Conservation (phyloP, 2,113 vertebrate species). For the Pseudorasbora parva region DNA sequence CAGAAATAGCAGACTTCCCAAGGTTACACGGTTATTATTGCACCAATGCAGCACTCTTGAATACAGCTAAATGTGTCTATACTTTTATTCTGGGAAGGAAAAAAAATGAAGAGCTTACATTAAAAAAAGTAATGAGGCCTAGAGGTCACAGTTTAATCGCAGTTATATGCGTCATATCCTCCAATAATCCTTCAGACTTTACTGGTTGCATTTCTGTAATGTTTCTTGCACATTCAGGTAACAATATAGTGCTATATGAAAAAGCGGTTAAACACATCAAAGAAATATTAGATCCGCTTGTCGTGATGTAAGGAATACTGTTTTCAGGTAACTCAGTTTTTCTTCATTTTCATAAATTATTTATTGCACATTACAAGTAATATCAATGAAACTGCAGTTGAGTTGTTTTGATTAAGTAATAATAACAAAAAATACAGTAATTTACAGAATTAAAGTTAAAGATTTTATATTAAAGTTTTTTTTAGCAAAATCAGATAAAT, state of each 20-base stretch:
- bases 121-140: conserved; percentile 17
- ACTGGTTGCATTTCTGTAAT: background rate
- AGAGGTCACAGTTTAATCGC: conserved; percentile 3
- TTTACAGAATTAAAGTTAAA: too few relatives aligned
- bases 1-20: background rate
- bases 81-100: background rate
- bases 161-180: background rate
- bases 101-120: background rate
- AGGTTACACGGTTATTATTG: conserved; percentile 1
- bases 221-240: background rate
- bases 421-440: too few relatives aligned
- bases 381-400: too few relatives aligned
- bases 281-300: background rate
- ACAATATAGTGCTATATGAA: background rate
- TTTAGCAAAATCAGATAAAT: too few relatives aligned
- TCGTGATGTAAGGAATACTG: too few relatives aligned
- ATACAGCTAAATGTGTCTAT: background rate
- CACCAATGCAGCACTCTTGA: background rate
- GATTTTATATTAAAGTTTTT: too few relatives aligned
- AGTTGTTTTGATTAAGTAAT: too few relatives aligned
- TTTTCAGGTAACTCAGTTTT: too few relatives aligned
- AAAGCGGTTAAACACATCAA: background rate
- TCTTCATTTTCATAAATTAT: too few relatives aligned
- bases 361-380: too few relatives aligned
- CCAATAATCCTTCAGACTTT: conserved; percentile 5